These are phyloP conservation scores for Cephus spinipes DNA, from an alignment of 2,888 invertebrate genomes.

Conservation along the genomic window DNA sequence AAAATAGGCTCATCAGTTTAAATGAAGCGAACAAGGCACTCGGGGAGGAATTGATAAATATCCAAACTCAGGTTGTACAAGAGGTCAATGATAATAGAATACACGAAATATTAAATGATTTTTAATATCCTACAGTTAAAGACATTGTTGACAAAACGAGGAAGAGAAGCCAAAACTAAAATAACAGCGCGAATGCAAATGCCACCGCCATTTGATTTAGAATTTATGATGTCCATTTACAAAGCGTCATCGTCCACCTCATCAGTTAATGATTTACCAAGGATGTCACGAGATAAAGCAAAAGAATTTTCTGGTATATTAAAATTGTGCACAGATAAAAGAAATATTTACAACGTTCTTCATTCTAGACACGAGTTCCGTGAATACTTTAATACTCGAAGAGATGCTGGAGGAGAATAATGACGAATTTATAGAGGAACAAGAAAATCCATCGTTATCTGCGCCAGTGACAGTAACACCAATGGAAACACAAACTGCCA, in stretches of 20 bases:
- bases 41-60: slow-evolving; percentile 7
- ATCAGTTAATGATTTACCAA: not conserved
- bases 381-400: slow-evolving; percentile 28
- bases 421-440: slow-evolving; percentile 1
- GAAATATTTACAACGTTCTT: not conserved
- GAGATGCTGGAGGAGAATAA: slow-evolving; percentile 20
- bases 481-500: not conserved
- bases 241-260: not conserved
- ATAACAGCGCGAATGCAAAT: slow-evolving; percentile 11
- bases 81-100: not conserved
- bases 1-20: slow-evolving; percentile 9
- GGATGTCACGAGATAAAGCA: not conserved
- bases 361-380: slow-evolving; percentile 20
- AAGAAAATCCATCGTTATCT: not conserved
- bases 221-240: slow-evolving; percentile 14
- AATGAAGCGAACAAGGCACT: slow-evolving; percentile 9
- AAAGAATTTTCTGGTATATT: not conserved
- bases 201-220: slow-evolving; percentile 31
- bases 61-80: not conserved
- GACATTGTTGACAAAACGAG: not conserved
- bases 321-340: not conserved
- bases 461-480: not conserved
- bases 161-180: not conserved
- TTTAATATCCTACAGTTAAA: not conserved
- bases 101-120: not conserved